These are phyloP conservation scores for Drosophila bifasciata DNA, from an alignment of 1,140 invertebrate genomes.

Conservation along the genomic window DNA sequence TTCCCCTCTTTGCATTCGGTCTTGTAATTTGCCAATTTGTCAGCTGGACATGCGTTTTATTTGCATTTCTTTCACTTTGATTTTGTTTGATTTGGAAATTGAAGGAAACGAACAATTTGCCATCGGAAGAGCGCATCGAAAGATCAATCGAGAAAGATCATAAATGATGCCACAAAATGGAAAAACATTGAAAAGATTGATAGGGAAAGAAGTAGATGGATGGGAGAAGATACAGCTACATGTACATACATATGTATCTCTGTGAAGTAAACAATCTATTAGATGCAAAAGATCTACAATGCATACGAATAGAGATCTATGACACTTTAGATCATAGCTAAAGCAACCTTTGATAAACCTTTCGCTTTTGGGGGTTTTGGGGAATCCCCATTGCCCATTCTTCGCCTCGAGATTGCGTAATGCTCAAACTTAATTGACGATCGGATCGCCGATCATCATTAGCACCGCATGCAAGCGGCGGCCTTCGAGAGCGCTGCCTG, in stretches of 20 bases:
- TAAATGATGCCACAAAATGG: conserved; percentile 5
- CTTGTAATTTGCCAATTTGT: conserved; percentile 75
- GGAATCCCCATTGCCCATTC: too few relatives aligned
- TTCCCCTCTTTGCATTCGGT: conserved; percentile 45
- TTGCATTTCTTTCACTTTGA: conserved; percentile 64
- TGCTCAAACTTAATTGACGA: conserved; percentile 47
- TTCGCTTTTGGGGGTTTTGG: too few relatives aligned
- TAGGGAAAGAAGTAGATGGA: too few relatives aligned
- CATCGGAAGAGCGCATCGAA: conserved; percentile 26
- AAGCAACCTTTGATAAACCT: too few relatives aligned
- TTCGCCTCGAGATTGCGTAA: conserved; percentile 28
- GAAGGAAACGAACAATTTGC: conserved; percentile 73
- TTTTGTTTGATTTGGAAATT: conserved; percentile 62
- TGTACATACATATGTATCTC: too few relatives aligned
- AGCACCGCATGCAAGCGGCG: conserved; percentile 56
- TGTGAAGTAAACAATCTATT: too few relatives aligned
- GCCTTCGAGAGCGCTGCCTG: conserved; percentile 30
- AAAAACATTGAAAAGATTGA: background rate
- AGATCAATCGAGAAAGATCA: conserved; percentile 17
- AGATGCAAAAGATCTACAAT: too few relatives aligned
- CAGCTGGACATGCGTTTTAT: conserved; percentile 81
- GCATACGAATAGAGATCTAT: too few relatives aligned
- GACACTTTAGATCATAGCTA: too few relatives aligned
- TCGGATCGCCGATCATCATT: conserved; percentile 39
- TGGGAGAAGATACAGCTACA: too few relatives aligned